These are phyloP conservation scores for Celastrina argiolus DNA, from an alignment of 2,888 invertebrate species.

Conservation along the genomic window DNA sequence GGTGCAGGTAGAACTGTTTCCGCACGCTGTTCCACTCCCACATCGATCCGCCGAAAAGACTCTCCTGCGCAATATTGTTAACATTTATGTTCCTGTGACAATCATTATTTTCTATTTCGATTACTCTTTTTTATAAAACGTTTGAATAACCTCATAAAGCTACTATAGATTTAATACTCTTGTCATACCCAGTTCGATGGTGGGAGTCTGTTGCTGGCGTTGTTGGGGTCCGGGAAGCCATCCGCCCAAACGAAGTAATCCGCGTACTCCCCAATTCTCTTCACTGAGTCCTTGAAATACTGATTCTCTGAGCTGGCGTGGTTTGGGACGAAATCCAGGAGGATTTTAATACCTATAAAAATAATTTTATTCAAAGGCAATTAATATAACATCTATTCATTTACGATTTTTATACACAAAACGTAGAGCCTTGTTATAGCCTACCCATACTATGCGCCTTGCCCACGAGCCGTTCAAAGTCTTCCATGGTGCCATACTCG, in stretches of 20 bases:
- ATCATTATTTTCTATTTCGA: too few species aligned
- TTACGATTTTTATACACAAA: neutral
- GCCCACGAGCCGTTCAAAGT: constrained; percentile 80
- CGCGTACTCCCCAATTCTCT: constrained; percentile 78
- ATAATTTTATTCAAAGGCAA: constrained; percentile 23
- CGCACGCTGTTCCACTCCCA: constrained; percentile 82
- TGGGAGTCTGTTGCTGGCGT: constrained; percentile 49
- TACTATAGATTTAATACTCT: too few species aligned
- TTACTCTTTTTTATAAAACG: neutral
- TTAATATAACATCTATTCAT: too few species aligned
- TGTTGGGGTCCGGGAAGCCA: constrained; percentile 53
- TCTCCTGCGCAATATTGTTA: constrained; percentile 47
- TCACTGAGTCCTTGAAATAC: constrained; percentile 87
- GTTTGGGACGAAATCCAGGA: constrained; percentile 83
- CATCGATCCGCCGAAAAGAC: constrained; percentile 80
- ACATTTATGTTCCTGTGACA: too few species aligned
- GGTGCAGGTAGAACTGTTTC: constrained; percentile 83
- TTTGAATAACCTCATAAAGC: too few species aligned
- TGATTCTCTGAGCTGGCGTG: constrained; percentile 85
- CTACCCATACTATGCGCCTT: constrained; percentile 77
- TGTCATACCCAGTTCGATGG: constrained; percentile 74
- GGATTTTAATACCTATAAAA: constrained; percentile 62
- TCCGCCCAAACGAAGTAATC: constrained; percentile 89
- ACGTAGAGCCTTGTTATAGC: neutral
- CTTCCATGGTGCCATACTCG: constrained; percentile 84